phyloP scores from a whole-genome alignment of 2,797 vertebrate genomes.

The Enteromius fasciolatus region DNA sequence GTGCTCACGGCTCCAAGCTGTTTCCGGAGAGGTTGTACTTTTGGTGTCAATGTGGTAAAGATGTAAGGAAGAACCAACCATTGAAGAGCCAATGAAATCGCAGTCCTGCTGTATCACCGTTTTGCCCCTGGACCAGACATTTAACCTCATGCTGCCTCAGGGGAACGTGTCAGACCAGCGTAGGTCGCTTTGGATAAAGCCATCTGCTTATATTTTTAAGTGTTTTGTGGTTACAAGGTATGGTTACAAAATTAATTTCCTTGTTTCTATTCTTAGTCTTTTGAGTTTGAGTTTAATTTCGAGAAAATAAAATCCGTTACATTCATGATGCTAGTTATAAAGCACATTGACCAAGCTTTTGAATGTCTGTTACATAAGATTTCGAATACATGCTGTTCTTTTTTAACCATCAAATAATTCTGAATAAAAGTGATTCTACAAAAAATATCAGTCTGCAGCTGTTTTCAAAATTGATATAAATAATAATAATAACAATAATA shows the following conservation, averaged over 20 bases:
- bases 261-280: constrained; percentile 1
- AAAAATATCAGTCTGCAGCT: neutral
- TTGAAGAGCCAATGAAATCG: constrained; percentile 24
- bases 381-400: neutral
- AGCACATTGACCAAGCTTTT: neutral
- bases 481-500: neutral
- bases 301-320: neutral
- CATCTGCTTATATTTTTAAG: constrained; percentile 7
- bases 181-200: constrained; percentile 11
- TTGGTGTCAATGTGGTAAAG: constrained; percentile 29
- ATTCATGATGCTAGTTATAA: neutral
- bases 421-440: neutral
- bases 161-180: constrained; percentile 8
- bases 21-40: constrained; percentile 38
- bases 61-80: constrained; percentile 3
- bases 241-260: neutral
- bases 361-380: neutral
- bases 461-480: neutral
- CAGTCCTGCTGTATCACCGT: constrained; percentile 8
- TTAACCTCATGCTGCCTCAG: constrained; percentile 21
- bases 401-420: neutral
- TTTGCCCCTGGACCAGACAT: constrained; percentile 24
- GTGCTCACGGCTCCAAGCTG: constrained; percentile 31
- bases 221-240: neutral
- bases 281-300: neutral